Conservation (phyloP, 2,888 invertebrate species). For the Phyllotreta cruciferae region DNA sequence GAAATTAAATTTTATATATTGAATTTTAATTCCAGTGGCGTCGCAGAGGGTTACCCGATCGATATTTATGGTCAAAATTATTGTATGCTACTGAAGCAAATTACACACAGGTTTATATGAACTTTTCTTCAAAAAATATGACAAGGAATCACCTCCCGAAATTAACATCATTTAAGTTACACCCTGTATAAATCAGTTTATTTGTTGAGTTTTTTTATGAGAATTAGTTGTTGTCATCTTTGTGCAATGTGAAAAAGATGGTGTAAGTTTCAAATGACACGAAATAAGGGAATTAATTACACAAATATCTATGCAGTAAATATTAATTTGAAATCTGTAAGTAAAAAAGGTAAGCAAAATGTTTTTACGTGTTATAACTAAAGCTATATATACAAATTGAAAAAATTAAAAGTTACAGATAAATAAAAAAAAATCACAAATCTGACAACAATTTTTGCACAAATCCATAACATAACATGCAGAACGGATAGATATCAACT, state of each 20-base stretch:
- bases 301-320: constrained; percentile 4
- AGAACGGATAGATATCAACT: constrained; percentile 41
- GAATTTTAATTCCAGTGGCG: too few relatives aligned
- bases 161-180: too few relatives aligned
- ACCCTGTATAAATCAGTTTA: not conserved
- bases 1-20: too few relatives aligned
- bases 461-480: constrained; percentile 43
- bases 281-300: not conserved
- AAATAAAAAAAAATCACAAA: constrained; percentile 43
- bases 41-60: too few relatives aligned
- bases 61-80: too few relatives aligned
- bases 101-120: too few relatives aligned
- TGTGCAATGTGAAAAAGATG: constrained; percentile 16
- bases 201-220: not conserved
- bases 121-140: too few relatives aligned
- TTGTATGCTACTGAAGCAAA: too few relatives aligned
- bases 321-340: constrained; percentile 2
- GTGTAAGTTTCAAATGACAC: constrained; percentile 6
- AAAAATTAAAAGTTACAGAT: constrained; percentile 32
- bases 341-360: not conserved
- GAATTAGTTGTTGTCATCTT: constrained; percentile 25
- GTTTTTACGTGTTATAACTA: not conserved
- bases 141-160: too few relatives aligned
- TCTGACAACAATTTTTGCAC: constrained; percentile 57
- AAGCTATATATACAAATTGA: constrained; percentile 1